These are phyloP conservation scores for Heliconius aoede DNA, from an alignment of 2,888 invertebrate species.

Conservation along the genomic window DNA sequence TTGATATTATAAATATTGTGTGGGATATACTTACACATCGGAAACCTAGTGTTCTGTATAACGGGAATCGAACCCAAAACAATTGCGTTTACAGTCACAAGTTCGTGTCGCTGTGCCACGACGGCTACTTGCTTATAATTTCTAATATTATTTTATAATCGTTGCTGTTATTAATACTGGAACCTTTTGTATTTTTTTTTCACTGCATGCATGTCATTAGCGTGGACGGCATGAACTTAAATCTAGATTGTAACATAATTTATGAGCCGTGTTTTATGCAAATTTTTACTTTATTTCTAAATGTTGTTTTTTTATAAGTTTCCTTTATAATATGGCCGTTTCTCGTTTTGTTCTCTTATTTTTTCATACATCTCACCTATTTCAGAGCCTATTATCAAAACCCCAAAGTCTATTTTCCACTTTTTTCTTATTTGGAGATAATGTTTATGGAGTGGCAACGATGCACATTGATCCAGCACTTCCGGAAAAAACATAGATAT, in stretches of 20 bases:
- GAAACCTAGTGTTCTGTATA: too few species aligned
- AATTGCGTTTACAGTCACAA: background rate
- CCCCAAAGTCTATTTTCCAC: too few species aligned
- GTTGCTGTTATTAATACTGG: constrained; percentile 37
- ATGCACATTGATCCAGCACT: too few species aligned
- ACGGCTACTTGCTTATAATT: background rate
- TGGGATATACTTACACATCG: too few species aligned
- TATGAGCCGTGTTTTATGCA: constrained; percentile 50
- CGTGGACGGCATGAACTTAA: constrained; percentile 48
- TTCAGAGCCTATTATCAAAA: too few species aligned
- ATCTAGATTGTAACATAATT: constrained; percentile 51
- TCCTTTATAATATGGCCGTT: constrained; percentile 2
- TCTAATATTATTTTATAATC: constrained; percentile 28
- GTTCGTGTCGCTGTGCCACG: background rate
- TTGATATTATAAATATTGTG: too few species aligned
- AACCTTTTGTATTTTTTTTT: constrained; percentile 32
- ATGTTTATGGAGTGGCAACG: too few species aligned
- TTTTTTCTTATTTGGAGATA: too few species aligned
- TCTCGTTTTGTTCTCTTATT: background rate
- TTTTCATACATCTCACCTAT: background rate
- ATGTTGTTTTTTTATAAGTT: constrained; percentile 30
- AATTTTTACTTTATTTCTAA: constrained; percentile 46
- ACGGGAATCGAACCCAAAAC: background rate
- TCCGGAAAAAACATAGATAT: too few species aligned
- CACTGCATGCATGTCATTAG: constrained; percentile 45